A percentile compares a stretch with the other conserved stretches of the same genome.
These are phyloP conservation scores for Catalaphyllia jardinei DNA, from an alignment of 64 coral and sea anemone genomes.

Conservation along the genomic window DNA sequence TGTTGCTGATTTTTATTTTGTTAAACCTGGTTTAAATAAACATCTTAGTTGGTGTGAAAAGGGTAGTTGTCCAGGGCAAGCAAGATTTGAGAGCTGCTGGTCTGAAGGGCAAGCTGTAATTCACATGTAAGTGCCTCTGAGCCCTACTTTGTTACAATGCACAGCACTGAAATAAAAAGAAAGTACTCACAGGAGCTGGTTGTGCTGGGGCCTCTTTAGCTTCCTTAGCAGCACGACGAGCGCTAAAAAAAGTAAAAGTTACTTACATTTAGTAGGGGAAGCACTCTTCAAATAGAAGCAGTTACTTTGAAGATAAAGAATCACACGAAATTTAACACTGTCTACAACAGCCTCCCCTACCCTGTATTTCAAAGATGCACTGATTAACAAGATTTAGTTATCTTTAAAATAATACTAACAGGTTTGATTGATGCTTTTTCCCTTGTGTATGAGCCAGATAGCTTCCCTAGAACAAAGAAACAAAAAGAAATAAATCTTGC, in stretches of 20 bases:
- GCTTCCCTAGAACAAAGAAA: conserved; percentile 70
- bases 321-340: no score
- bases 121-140: not conserved
- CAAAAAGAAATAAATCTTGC: not conserved
- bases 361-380: no score
- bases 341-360: no score
- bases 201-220: conserved; percentile 96
- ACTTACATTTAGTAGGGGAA: no score
- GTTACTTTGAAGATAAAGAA: not conserved
- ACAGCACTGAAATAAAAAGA: not conserved
- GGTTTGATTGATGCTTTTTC: conserved; percentile 95
- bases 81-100: not conserved
- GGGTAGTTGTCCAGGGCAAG: no score
- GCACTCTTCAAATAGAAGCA: not conserved
- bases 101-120: not conserved
- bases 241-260: conserved; percentile 44
- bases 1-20: no score
- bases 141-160: not conserved
- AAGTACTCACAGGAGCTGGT: conserved; percentile 75
- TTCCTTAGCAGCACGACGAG: conserved; percentile 95
- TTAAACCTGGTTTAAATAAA: no score
- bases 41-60: no score
- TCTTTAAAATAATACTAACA: conserved; percentile 56
- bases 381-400: no score
- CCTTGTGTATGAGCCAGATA: conserved; percentile 99